These are phyloP conservation scores for Halocaridina rubra DNA, from an alignment of 2,888 invertebrate species.

Conservation along the genomic window DNA sequence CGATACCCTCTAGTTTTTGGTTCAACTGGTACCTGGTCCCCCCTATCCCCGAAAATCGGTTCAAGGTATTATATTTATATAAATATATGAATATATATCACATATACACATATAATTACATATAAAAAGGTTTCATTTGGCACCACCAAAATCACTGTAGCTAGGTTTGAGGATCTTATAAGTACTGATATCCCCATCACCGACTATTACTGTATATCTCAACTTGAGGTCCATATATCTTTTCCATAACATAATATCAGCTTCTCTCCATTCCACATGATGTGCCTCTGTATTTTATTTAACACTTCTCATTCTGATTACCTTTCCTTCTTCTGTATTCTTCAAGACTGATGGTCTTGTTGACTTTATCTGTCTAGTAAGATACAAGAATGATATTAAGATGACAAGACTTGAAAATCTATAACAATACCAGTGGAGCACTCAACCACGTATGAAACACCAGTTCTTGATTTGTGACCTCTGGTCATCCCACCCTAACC, in stretches of 20 bases:
- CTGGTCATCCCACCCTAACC: constrained; percentile 18
- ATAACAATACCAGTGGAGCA: not conserved
- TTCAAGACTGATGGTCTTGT: not conserved
- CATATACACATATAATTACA: too few relatives aligned
- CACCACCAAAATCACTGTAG: not conserved
- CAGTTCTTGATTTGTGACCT: not conserved
- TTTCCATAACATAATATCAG: not conserved
- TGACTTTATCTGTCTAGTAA: not conserved
- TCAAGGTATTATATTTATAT: too few relatives aligned
- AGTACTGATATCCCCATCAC: too few relatives aligned
- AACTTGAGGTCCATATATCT: too few relatives aligned
- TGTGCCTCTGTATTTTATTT: not conserved
- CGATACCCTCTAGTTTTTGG: not conserved
- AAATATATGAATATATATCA: too few relatives aligned
- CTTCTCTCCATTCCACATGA: not conserved
- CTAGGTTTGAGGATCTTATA: not conserved
- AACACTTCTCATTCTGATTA: not conserved
- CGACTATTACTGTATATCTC: too few relatives aligned
- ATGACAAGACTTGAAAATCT: not conserved
- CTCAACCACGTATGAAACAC: not conserved
- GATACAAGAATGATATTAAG: not conserved
- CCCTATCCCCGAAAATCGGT: not conserved
- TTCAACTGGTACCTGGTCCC: not conserved
- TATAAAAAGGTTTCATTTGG: not conserved
- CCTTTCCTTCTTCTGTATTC: not conserved